Conservation (phyloP, 2,797 vertebrate genomes). For the Tragopan temminckii region DNA sequence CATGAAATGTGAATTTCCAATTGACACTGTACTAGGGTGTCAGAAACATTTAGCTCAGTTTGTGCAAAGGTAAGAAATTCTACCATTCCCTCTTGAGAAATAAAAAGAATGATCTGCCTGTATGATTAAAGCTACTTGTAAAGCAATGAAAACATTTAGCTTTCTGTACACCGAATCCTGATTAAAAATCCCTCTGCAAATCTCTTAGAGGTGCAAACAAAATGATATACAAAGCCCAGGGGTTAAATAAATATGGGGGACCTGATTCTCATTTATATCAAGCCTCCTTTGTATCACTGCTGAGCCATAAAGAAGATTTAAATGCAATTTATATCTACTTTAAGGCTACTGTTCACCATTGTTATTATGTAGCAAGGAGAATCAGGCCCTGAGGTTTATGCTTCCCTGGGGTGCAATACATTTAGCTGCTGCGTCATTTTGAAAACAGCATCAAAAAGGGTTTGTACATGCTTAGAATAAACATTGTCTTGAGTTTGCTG, state of each 20-base stretch:
- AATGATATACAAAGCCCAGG: conserved; percentile 29
- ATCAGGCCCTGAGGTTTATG: conserved; percentile 59
- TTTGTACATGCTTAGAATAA: conserved; percentile 55
- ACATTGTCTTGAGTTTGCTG: background rate
- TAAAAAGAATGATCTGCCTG: conserved; percentile 51
- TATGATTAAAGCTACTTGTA: conserved; percentile 54
- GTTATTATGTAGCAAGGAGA: conserved; percentile 38
- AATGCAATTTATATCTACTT: conserved; percentile 58
- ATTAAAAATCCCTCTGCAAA: conserved; percentile 67
- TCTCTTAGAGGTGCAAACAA: conserved; percentile 57
- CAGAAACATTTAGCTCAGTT: conserved; percentile 71
- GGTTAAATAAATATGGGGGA: conserved; percentile 45
- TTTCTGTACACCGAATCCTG: conserved; percentile 2
- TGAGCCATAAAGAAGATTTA: conserved; percentile 61
- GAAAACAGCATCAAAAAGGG: conserved; percentile 56
- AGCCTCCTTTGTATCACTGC: conserved; percentile 21
- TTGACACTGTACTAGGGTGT: conserved; percentile 50
- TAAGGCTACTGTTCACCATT: conserved; percentile 57
- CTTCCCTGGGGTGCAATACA: conserved; percentile 31
- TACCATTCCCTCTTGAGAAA: conserved; percentile 42
- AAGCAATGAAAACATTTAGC: conserved; percentile 63
- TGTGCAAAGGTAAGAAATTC: conserved; percentile 50
- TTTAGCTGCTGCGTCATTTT: conserved; percentile 48
- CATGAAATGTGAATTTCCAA: conserved; percentile 75
- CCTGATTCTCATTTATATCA: conserved; percentile 27